A percentile compares a stretch with the other conserved stretches of the same genome.
Evolutionary conservation across 2,888 invertebrate genomes (phyloP).

Genomic region (Cephus nigrinus): DNA sequence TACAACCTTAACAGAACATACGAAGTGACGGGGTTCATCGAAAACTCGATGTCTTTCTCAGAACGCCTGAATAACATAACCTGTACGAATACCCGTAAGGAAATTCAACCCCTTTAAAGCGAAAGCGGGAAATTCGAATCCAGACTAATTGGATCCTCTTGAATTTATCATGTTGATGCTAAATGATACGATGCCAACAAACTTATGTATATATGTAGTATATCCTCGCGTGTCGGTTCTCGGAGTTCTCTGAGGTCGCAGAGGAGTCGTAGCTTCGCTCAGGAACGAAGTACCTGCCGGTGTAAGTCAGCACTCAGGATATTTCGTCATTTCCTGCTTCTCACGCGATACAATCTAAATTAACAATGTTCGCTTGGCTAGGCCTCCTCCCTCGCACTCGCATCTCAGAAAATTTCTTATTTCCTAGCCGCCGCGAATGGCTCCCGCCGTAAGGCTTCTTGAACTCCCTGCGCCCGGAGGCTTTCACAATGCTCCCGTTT

Average conservation of each 20-base stretch:
- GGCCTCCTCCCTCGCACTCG: slow-evolving; percentile 58
- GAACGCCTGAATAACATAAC: not conserved
- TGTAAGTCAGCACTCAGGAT: slow-evolving; percentile 66
- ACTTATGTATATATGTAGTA: not conserved
- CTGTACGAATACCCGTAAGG: not conserved
- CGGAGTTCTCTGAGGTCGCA: slow-evolving; percentile 51
- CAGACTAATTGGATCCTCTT: not conserved
- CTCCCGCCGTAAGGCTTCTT: slow-evolving; percentile 6
- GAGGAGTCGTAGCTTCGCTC: slow-evolving; percentile 48
- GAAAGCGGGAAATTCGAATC: not conserved
- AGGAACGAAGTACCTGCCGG: slow-evolving; percentile 33
- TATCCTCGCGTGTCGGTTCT: slow-evolving; percentile 45
- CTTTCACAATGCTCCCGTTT: slow-evolving; percentile 22
- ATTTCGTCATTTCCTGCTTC: slow-evolving; percentile 68
- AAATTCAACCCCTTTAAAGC: not conserved
- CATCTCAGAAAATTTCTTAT: slow-evolving; percentile 65
- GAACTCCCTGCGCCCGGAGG: slow-evolving; percentile 13
- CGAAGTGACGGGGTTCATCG: not conserved
- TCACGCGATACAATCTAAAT: slow-evolving; percentile 68
- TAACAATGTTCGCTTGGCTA: slow-evolving; percentile 67
- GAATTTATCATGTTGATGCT: not conserved
- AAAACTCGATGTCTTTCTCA: not conserved
- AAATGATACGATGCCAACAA: not conserved
- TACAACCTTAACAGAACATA: not conserved
- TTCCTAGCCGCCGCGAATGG: slow-evolving; percentile 46